phyloP scores from a whole-genome alignment of 2,113 vertebrate species.

The Nannospalax galili region DNA sequence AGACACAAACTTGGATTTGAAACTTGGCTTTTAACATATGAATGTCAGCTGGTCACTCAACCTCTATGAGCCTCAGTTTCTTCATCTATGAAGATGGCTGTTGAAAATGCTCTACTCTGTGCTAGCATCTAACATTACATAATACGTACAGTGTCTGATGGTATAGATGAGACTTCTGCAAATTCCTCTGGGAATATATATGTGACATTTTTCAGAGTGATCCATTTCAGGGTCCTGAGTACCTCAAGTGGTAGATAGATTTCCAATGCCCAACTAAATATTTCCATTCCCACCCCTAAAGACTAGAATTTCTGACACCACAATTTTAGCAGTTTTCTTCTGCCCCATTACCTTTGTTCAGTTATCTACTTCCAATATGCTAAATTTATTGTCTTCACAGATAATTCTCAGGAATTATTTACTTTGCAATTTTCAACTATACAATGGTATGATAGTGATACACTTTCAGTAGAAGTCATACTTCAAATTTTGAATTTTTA shows the following conservation, averaged over 20 bases:
- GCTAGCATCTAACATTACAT: neutral
- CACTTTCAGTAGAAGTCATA: neutral
- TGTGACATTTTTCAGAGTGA: neutral
- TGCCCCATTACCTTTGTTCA: neutral
- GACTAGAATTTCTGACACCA: neutral
- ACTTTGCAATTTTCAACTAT: neutral
- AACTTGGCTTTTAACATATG: neutral
- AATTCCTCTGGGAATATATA: neutral
- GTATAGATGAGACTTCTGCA: neutral
- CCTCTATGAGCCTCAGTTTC: neutral
- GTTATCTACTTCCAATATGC: neutral
- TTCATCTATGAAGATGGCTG: neutral
- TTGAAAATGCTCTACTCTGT: neutral
- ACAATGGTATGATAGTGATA: neutral
- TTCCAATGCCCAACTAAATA: neutral
- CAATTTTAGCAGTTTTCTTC: neutral
- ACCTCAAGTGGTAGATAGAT: neutral
- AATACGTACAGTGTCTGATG: neutral
- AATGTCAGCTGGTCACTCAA: neutral
- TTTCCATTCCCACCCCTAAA: neutral
- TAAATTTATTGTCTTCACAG: neutral
- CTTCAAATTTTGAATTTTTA: neutral
- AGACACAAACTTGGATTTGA: neutral
- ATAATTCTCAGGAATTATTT: neutral
- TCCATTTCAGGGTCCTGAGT: neutral